phyloP scores from a whole-genome alignment of 2,113 vertebrate genomes.

The Dendrocopos noguchii region DNA sequence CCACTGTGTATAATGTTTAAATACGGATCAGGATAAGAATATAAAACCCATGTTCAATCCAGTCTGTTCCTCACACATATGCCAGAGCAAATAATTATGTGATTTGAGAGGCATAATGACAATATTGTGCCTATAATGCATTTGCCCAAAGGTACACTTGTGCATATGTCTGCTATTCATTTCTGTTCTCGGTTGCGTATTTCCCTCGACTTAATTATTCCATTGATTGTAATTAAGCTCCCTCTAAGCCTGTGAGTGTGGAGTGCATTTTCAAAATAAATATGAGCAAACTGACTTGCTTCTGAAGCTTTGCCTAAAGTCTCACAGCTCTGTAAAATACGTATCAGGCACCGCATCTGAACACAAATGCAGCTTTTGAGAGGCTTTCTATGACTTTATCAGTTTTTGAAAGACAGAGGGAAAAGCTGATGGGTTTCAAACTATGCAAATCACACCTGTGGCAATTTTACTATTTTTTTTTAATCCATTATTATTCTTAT shows the following conservation, averaged over 20 bases:
- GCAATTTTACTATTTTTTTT: neutral
- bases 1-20: slow-evolving; percentile 30
- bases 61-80: slow-evolving; percentile 11
- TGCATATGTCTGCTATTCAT: slow-evolving; percentile 71
- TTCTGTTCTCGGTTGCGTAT: slow-evolving; percentile 66
- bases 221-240: slow-evolving; percentile 72
- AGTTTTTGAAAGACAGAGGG: neutral
- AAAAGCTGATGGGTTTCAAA: neutral
- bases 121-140: slow-evolving; percentile 65
- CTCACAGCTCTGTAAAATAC: slow-evolving; percentile 14
- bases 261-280: slow-evolving; percentile 67
- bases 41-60: neutral
- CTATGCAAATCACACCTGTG: neutral
- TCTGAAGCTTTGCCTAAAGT: slow-evolving; percentile 17
- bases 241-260: slow-evolving; percentile 48
- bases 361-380: neutral
- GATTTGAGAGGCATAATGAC: slow-evolving; percentile 70
- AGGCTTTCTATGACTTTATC: neutral
- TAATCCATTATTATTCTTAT: neutral
- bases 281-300: slow-evolving; percentile 34
- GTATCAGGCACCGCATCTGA: slow-evolving; percentile 9
- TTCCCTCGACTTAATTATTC: slow-evolving; percentile 69
- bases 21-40: slow-evolving; percentile 5
- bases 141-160: slow-evolving; percentile 71
- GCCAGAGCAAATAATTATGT: slow-evolving; percentile 64